phyloP scores from a whole-genome alignment of 2,113 vertebrate species.

The Melanostigma gelatinosum region DNA sequence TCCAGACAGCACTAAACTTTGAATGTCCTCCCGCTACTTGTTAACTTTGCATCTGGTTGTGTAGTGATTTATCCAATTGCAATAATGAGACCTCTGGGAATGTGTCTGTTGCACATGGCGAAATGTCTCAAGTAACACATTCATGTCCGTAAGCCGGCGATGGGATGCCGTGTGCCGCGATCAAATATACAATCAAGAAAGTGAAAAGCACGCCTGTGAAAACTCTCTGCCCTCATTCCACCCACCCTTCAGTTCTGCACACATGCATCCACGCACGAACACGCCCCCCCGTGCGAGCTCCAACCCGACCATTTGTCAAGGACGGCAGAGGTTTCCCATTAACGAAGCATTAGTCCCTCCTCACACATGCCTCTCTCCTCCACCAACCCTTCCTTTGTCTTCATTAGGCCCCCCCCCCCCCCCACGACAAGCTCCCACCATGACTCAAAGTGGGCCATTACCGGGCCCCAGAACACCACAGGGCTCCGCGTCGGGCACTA shows the following conservation, averaged over 20 bases:
- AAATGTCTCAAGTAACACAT: background rate
- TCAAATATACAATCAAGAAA: background rate
- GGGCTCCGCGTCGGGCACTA: conserved; percentile 35
- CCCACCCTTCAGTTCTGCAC: background rate
- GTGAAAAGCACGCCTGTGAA: background rate
- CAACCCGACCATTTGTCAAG: conserved; percentile 65
- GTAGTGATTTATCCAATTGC: conserved; percentile 19
- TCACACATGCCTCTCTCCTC: conserved; percentile 58
- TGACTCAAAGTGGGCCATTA: conserved; percentile 60
- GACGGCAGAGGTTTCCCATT: conserved; percentile 72
- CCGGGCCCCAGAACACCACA: conserved; percentile 23
- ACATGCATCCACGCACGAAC: background rate
- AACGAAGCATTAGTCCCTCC: conserved; percentile 66
- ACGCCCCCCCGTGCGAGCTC: background rate
- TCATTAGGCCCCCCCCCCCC: conserved; percentile 65
- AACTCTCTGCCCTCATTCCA: conserved; percentile 1
- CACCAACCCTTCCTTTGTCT: conserved; percentile 72
- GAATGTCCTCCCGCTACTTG: conserved; percentile 5
- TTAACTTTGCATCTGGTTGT: background rate
- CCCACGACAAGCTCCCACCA: conserved; percentile 67
- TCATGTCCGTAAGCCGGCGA: background rate
- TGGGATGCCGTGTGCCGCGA: rapidly evolving
- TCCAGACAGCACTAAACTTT: conserved; percentile 28
- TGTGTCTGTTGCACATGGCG: background rate
- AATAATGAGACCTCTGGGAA: background rate